A percentile compares a stretch with the other conserved stretches of the same genome.
phyloP scores from a whole-genome alignment of 2,888 invertebrate species.

The Diadegma fenestrale region DNA sequence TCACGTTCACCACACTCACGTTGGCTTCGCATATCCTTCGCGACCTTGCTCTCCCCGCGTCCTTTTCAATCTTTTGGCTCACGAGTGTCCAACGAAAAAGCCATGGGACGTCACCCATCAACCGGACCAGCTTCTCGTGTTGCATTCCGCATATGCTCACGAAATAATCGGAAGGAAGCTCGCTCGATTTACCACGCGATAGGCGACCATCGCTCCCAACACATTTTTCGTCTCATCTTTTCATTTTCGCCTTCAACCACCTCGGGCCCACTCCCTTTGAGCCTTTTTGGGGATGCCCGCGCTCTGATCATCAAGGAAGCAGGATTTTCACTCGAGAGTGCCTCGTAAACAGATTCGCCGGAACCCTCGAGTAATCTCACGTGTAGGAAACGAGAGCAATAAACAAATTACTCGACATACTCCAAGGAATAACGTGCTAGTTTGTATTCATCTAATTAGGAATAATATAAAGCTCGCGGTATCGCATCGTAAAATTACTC shows the following conservation, averaged over 20 bases:
- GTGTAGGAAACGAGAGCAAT: constrained; percentile 1
- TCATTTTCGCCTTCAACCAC: neutral
- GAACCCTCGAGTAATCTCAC: constrained; percentile 10
- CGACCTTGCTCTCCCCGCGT: constrained; percentile 33
- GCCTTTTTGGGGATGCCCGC: constrained; percentile 15
- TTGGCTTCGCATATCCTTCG: constrained; percentile 44
- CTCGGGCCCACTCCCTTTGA: neutral
- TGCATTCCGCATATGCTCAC: constrained; percentile 35
- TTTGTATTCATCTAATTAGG: neutral
- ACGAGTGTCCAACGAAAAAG: constrained; percentile 39
- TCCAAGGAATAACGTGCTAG: constrained; percentile 15
- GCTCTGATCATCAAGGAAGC: constrained; percentile 7
- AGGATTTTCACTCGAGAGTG: constrained; percentile 31
- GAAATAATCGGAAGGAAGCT: constrained; percentile 76
- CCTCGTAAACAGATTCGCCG: constrained; percentile 4
- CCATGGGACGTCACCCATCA: constrained; percentile 49
- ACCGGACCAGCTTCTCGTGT: constrained; percentile 38
- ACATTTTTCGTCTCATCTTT: constrained; percentile 13
- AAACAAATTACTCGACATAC: constrained; percentile 18
- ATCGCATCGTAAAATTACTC: constrained; percentile 56
- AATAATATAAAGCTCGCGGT: constrained; percentile 33
- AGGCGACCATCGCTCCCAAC: constrained; percentile 15
- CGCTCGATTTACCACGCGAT: constrained; percentile 63
- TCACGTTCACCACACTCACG: neutral
- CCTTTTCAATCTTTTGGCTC: neutral